Evolutionary conservation across 2,113 vertebrate genomes (phyloP).

Genomic region (Pluvialis apricaria): DNA sequence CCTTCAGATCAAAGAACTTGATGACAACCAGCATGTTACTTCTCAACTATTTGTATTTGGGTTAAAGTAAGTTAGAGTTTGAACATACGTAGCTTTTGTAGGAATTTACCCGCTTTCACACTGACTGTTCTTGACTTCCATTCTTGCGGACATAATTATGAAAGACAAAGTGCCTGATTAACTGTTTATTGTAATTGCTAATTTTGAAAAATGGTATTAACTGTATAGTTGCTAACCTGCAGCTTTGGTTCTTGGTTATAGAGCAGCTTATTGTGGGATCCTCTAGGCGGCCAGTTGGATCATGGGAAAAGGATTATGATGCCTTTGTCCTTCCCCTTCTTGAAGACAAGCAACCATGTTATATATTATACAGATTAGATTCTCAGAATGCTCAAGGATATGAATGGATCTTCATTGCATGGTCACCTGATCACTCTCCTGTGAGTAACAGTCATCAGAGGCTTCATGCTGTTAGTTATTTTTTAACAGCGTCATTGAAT

Average conservation of each 20-base stretch:
- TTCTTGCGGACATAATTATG: not conserved
- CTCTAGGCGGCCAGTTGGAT: slow-evolving; percentile 74
- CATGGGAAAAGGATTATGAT: slow-evolving; percentile 94
- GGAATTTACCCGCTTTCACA: not conserved
- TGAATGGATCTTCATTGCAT: slow-evolving; percentile 95
- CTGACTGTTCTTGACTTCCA: not conserved
- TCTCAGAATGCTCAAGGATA: slow-evolving; percentile 93
- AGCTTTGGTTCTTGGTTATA: slow-evolving; percentile 63
- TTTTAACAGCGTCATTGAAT: not conserved
- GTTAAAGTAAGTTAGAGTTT: not conserved
- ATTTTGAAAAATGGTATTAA: not conserved
- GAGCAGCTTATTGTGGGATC: slow-evolving; percentile 88
- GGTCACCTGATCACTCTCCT: slow-evolving; percentile 90
- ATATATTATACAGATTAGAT: slow-evolving; percentile 92
- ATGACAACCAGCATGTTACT: not conserved
- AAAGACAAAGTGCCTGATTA: not conserved
- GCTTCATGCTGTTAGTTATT: not conserved
- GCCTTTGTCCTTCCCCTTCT: slow-evolving; percentile 84
- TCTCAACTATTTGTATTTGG: not conserved
- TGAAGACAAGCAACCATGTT: slow-evolving; percentile 88
- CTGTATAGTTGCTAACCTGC: not conserved
- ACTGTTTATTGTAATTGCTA: not conserved
- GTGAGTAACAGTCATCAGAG: slow-evolving; percentile 75
- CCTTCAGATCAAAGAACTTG: not conserved
- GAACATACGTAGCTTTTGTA: not conserved